These are phyloP conservation scores for Corythornis cristatus DNA, from an alignment of 2,113 vertebrate species.

Conservation along the genomic window DNA sequence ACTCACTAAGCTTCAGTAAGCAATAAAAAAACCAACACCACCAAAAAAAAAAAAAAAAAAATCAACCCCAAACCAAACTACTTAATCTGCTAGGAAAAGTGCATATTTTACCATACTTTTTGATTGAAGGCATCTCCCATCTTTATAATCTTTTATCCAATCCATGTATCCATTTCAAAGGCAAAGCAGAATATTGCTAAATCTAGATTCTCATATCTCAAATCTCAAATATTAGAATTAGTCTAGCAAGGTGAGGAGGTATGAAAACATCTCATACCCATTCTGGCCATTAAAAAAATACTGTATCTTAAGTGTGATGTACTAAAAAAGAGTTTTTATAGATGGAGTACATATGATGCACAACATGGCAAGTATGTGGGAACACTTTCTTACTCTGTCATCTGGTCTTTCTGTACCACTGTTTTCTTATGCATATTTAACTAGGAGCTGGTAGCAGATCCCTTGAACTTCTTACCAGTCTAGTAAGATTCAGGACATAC, in stretches of 20 bases:
- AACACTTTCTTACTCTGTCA: neutral
- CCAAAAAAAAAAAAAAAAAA: too few species aligned
- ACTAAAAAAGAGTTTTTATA: neutral
- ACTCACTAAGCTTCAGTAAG: neutral
- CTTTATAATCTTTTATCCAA: neutral
- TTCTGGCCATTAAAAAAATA: neutral
- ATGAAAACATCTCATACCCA: neutral
- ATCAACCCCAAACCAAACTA: neutral
- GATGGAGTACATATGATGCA: neutral
- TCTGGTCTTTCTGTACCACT: neutral
- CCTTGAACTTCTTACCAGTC: neutral
- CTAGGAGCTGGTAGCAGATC: fast-evolving
- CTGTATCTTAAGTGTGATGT: neutral
- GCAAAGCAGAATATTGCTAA: neutral
- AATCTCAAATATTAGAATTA: neutral
- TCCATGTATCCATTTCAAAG: neutral
- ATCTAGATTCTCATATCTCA: neutral
- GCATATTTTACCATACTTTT: neutral
- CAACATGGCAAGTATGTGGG: too few species aligned
- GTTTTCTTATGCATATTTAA: neutral
- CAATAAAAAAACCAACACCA: neutral
- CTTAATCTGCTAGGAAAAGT: neutral
- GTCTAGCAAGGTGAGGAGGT: neutral
- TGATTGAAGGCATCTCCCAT: neutral
- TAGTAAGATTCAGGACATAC: neutral